Evolutionary conservation across 2,113 vertebrate species (phyloP).

Genomic region (Lophura nycthemera): DNA sequence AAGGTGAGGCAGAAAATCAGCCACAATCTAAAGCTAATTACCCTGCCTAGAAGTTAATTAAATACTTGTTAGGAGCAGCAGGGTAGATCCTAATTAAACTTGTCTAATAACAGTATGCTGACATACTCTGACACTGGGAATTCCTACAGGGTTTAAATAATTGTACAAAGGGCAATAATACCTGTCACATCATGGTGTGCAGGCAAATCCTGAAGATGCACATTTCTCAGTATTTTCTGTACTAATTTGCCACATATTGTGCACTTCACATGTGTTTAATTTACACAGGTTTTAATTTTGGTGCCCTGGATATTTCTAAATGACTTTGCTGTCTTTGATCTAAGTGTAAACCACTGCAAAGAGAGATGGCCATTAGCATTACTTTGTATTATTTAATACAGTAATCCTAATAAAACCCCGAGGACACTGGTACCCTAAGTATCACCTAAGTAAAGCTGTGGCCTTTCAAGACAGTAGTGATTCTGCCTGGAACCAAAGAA

Average conservation of each 20-base stretch:
- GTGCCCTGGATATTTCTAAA: constrained; percentile 50
- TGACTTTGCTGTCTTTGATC: constrained; percentile 37
- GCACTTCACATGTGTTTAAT: constrained; percentile 76
- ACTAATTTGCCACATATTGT: constrained; percentile 77
- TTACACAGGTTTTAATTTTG: constrained; percentile 73
- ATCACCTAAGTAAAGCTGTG: constrained; percentile 38
- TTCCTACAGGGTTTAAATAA: constrained; percentile 83
- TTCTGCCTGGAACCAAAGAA: not conserved
- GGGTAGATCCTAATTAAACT: constrained; percentile 90
- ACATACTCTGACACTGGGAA: constrained; percentile 84
- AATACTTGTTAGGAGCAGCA: constrained; percentile 87
- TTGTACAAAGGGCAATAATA: constrained; percentile 80
- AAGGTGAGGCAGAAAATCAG: constrained; percentile 86
- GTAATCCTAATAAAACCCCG: constrained; percentile 44
- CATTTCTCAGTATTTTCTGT: constrained; percentile 67
- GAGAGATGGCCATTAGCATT: constrained; percentile 42
- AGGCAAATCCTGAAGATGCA: constrained; percentile 62
- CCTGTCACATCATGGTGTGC: constrained; percentile 77
- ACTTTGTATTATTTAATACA: constrained; percentile 19
- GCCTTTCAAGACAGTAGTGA: not conserved
- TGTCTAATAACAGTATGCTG: constrained; percentile 88
- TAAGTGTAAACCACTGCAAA: not conserved
- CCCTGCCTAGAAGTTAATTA: constrained; percentile 90
- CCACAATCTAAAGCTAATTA: constrained; percentile 87
- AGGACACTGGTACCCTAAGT: not conserved